Base-by-base conservation (phyloP, 2,113 vertebrate species). In the Papio anubis region DNA sequence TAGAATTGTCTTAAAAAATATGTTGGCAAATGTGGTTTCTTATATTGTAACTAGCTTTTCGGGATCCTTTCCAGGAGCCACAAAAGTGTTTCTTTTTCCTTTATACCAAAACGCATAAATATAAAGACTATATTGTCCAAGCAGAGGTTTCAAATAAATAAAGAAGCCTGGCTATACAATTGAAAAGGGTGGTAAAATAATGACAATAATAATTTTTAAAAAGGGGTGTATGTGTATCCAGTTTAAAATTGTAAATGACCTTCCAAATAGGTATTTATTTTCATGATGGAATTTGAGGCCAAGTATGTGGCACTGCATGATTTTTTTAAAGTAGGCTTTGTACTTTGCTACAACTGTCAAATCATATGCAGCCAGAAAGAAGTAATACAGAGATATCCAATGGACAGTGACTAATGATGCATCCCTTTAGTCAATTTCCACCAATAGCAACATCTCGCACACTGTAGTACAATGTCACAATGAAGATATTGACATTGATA, bases 191-290 rank as follows among this genome's bases (percentile, higher is more conserved):
- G 12, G 50, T 83, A 79, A 85, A 76, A 38, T 70, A 4, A 38
- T 59, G 27, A 64, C 27, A 9, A 27, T 66, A 75, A 38, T 66
- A 32, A 13, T 50, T 32, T 89, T 68, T 25, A 8, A 25, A 30
- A 72, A 43, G 1, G 14, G 14, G 20, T 84, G 6, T 21, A 5
- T 2, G 0, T 9, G 13, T 50, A n/a, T 3, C 1, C 1, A 82
- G 35, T 64, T 79, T 73, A 68, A 88, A 89, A 72, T 35, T 86
- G 2, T 21, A 5, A 83, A 23, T 43, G 9, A 40, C 1, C 17
- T 89, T 76, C 20, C 27, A 83, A 68, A 17, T 16, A 78, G 23
- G 3, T 6, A 1, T 57, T 52, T 70, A 14, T 45, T 94, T 97
- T 57, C 43, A 48, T 48, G 12, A 59, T 50, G 8, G 20, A 68